phyloP scores from a whole-genome alignment of 2,113 vertebrate genomes.

The Gobio gobio region DNA sequence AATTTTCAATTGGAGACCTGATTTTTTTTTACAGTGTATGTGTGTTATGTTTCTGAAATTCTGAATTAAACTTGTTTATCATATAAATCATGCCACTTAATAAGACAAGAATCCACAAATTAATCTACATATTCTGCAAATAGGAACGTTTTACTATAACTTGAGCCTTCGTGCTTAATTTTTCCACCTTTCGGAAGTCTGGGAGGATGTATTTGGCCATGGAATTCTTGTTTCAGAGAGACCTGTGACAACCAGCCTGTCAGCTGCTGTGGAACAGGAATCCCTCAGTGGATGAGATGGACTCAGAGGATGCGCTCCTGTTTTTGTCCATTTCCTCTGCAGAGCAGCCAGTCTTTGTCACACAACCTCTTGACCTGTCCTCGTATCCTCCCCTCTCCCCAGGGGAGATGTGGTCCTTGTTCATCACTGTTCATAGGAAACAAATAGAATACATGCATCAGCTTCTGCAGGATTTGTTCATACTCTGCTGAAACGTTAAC shows the following conservation, averaged over 20 bases:
- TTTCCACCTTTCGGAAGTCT: constrained; percentile 45
- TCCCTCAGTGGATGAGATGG: constrained; percentile 61
- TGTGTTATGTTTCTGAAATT: not conserved
- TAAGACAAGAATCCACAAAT: not conserved
- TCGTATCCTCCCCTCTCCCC: constrained; percentile 43
- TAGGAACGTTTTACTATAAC: constrained; percentile 25
- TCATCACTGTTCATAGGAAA: constrained; percentile 50
- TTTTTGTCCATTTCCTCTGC: constrained; percentile 70
- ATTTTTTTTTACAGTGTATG: too few species aligned
- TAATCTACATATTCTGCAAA: not conserved
- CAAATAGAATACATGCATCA: constrained; percentile 21
- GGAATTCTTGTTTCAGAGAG: constrained; percentile 76
- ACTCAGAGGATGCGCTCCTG: constrained; percentile 72
- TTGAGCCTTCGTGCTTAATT: constrained; percentile 46
- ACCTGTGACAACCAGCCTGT: constrained; percentile 64
- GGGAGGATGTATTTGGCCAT: constrained; percentile 72
- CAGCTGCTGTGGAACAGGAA: constrained; percentile 57
- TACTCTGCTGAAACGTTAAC: not conserved
- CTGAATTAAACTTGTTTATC: not conserved
- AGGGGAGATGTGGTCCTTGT: constrained; percentile 22
- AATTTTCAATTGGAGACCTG: too few species aligned
- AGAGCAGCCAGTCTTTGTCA: constrained; percentile 58
- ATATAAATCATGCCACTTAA: not conserved
- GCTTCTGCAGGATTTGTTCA: constrained; percentile 19
- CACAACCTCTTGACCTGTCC: constrained; percentile 41